Evolutionary conservation across 1,140 invertebrate genomes (phyloP).

Genomic region (Tigriopus japonicus): DNA sequence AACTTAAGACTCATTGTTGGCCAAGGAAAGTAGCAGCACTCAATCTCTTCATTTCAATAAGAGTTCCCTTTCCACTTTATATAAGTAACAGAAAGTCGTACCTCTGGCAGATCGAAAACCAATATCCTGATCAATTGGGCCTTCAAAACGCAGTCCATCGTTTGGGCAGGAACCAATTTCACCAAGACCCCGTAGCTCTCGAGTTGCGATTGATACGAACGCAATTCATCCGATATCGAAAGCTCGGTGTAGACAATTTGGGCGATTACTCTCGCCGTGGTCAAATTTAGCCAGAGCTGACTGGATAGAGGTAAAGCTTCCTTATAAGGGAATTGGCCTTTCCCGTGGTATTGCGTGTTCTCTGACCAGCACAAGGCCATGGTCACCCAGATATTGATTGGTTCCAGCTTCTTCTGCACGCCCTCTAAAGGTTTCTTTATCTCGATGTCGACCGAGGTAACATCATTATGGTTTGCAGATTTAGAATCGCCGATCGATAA

Average conservation of each 20-base stretch:
- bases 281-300: conserved; percentile 3
- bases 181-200: background rate
- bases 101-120: background rate
- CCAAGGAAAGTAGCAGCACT: too few species aligned
- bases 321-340: conserved; percentile 6
- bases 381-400: background rate
- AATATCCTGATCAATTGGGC: conserved; percentile 6
- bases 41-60: too few species aligned
- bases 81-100: background rate
- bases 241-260: conserved; percentile 6
- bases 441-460: too few species aligned
- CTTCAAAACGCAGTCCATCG: conserved; percentile 7
- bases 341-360: conserved; percentile 1
- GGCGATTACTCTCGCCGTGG: background rate
- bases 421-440: too few species aligned
- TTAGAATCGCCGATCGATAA: too few species aligned
- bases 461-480: too few species aligned
- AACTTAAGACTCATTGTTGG: too few species aligned
- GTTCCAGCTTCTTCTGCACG: background rate
- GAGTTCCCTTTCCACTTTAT: too few species aligned
- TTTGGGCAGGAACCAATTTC: background rate
- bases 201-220: background rate
- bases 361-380: conserved; percentile 6
- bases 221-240: background rate
- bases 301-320: background rate